Evolutionary conservation across 2,888 invertebrate species (phyloP), one percentile per base, ranked within the genome.

Genomic region (Galeruca laticollis): DNA sequence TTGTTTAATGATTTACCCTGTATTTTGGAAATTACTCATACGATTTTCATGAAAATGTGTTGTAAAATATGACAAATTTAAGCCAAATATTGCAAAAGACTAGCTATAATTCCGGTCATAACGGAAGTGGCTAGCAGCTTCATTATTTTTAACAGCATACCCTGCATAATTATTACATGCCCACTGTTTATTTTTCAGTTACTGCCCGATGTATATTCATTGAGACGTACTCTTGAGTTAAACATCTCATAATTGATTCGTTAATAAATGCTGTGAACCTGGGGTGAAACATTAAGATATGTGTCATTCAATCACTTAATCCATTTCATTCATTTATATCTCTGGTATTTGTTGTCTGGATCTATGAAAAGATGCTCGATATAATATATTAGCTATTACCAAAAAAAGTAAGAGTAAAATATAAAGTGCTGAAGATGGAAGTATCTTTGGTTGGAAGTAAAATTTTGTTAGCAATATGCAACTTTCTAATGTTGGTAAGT

Each of bases 401-500:
- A 33, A 33, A 15, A 13, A 33, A 5, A 26, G 6, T 6, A 26
- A 26, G 26, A 26, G 6, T 26, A 26, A 26, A 26, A n/a, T 35
- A 35, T 1, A n/a, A 54, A n/a, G 15, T 10, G n/a, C 11, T 40
- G 57, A 69, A 72, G 61, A 82, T 84, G 83, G 80, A 78, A 31
- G 75, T 83, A 51, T 83, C 83, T 15, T 75, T 88, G 74, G 86
- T 88, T 57, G 89, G 88, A 83, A 89, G 91, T 67, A 91, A 90
- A 86, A 87, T 89, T 74, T 84, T 92, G 73, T 88, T 92, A 82
- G 90, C 91, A 76, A 88, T 88, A 82, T 91, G 90, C 79, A 92
- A 92, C 83, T 89, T 90, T 72, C 81, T 91, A 76, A 89, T 92
- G 83, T 86, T 90, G 84, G 90, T 90, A 85, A 89, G 89, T 88